A percentile compares a stretch with the other conserved stretches of the same genome.
Evolutionary conservation across 2,113 vertebrate species (phyloP).

Genomic region (Chloropsis cyanopogon): DNA sequence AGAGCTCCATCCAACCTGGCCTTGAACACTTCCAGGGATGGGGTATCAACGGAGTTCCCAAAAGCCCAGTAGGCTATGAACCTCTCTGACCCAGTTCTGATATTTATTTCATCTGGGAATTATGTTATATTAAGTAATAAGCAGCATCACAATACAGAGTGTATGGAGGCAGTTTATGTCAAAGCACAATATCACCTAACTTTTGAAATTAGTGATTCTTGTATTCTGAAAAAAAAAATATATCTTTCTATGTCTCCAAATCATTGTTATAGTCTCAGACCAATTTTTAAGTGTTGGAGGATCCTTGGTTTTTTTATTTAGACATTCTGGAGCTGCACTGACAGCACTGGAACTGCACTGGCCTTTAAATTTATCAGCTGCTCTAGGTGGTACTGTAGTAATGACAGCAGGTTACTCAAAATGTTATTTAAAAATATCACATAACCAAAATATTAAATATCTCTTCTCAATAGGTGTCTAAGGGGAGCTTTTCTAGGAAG

Average conservation of each 20-base stretch:
- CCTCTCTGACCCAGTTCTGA: background rate
- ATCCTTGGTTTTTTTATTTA: background rate
- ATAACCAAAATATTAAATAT: background rate
- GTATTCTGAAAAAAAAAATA: background rate
- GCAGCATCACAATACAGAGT: background rate
- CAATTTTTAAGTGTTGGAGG: background rate
- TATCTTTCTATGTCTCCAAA: background rate
- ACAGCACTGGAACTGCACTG: background rate
- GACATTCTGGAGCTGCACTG: background rate
- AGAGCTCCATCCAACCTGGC: background rate
- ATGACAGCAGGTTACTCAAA: background rate
- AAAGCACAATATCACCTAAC: background rate
- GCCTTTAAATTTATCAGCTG: background rate
- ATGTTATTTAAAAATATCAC: background rate
- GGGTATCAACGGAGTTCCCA: background rate
- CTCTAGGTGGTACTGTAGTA: background rate
- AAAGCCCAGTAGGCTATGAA: background rate
- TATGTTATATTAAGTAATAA: background rate
- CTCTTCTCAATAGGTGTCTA: background rate
- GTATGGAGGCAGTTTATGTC: background rate
- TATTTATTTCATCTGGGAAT: background rate
- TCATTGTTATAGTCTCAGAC: background rate
- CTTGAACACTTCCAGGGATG: background rate
- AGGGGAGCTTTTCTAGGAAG: background rate
- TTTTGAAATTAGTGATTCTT: background rate